Evolutionary conservation across 2,888 invertebrate genomes (phyloP), one percentile per base, ranked within the genome.

Genomic region (Sclerodermus sp.): DNA sequence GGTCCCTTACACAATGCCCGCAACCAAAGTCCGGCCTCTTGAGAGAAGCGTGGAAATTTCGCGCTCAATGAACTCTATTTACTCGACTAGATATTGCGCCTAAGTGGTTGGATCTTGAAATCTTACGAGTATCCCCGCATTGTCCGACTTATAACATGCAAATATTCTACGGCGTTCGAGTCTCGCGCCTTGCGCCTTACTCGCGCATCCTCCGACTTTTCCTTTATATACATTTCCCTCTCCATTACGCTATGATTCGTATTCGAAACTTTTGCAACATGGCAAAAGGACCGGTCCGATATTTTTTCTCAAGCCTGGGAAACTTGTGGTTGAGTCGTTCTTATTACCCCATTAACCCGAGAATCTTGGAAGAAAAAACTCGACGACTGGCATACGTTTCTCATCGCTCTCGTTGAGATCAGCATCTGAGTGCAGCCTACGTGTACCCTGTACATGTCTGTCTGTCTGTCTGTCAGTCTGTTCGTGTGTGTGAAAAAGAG

Each of bases 1-100:
- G 46, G 45, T 51, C 49, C 42, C 42, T 38, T 43, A 14, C 38
- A 37, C 45, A 15, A 45, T 38, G 49, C 36, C 45, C 42, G 32
- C 40, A 38, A 38, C 42, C 49, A 37, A 50, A 50, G 42, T 38
- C 41, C 30, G 15, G 10, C 31, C 37, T 42, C 42, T 12, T 29
- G 42, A 42, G 41, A 47, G 34, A 34, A 13, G 13, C 34, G n/a
- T 13, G n/a, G 34, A 34, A 34, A 34, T 34, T 34, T 34, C 34
- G 34, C 13, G 34, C 34, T 34, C 34, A 13, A 34, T 34, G 34
- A n/a, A 13, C 13, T 13, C 34, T 13, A 13, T 13, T 12, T 34
- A n/a, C 13, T 12, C 34, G 6, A 12, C 34, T 12, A 34, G n/a
- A 13, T 34, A 12, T 34, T 12, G 12, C 12, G 34, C 34, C 34